Evolutionary conservation across 2,113 vertebrate species (phyloP).

Genomic region (Actenoides lindsayi): DNA sequence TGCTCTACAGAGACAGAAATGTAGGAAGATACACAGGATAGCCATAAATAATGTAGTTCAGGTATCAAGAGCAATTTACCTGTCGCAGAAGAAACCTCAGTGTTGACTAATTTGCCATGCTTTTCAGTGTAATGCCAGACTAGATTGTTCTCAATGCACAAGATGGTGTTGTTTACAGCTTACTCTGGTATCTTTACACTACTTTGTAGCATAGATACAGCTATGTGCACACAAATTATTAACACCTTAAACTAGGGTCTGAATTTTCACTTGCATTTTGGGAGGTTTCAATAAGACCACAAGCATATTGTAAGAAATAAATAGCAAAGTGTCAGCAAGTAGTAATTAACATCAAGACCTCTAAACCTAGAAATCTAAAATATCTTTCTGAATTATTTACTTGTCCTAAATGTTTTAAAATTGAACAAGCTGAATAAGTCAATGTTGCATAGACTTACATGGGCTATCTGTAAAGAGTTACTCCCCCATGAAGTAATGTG

Average conservation of each 20-base stretch:
- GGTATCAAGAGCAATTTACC: neutral
- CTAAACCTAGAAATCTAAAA: neutral
- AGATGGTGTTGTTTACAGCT: neutral
- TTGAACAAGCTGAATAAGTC: neutral
- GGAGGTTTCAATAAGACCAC: neutral
- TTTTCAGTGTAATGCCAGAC: neutral
- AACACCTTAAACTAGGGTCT: neutral
- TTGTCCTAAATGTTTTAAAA: neutral
- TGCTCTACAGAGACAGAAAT: neutral
- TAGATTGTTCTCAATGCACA: neutral
- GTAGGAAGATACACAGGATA: neutral
- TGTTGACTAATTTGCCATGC: neutral
- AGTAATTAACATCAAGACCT: neutral
- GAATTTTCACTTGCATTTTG: neutral
- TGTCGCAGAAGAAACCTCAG: neutral
- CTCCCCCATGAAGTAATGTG: neutral
- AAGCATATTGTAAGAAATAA: neutral
- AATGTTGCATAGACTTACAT: neutral
- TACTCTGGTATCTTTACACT: neutral
- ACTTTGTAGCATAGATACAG: neutral
- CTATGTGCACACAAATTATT: neutral
- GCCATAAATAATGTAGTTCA: neutral
- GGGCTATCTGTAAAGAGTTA: neutral
- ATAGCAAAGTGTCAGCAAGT: neutral
- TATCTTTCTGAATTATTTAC: neutral